Base-by-base conservation (phyloP, 2,797 vertebrate species). In the Rhyacichthys aspro region DNA sequence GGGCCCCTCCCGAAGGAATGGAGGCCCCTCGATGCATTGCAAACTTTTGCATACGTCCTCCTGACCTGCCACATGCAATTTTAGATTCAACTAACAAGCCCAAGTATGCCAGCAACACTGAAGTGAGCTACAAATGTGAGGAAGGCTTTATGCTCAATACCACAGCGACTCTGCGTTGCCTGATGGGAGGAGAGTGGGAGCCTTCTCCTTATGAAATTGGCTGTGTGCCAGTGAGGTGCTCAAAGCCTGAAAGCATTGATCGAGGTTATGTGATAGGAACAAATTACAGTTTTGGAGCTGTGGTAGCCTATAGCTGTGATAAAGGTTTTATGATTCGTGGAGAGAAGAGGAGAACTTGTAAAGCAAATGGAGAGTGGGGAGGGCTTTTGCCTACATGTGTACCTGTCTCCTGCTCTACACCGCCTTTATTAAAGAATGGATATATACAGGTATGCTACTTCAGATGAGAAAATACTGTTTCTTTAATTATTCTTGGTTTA, bases 131-230 rank as follows among this genome's bases (percentile, higher is more conserved):
- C 84, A 99, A 99, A 75, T 99, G 98, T 67, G 93, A 93, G 82
- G 97, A 98, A 76, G 98, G 98, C 16, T 99, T 99, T 64, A 90
- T 95, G 82, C 89, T 98, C 44, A 98, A 98, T 84, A 94, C 94
- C 8, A 95, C 95, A 0, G 93, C 94, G 15, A 95, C 93, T 17
- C 91, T 98, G 0, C 94, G 94, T 11, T 99, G 97, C 79, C 65
- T 94, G 46, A 89, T 95, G 76, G 98, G 98, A 6, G 98, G 97
- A 9, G 85, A 92, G 53, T 99, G 98, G 98, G 90, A 69, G 32
- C 97, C 97, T 12, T 94, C 93, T 3, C 95, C 97, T 0, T 70
- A 90, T 37, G 91, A 93, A 9, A 91, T 99, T 17, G 92, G 93
- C 68, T 99, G 98, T 55, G 89, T 96, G 65, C 96, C 97, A 0